Evolutionary conservation across 2,113 vertebrate species (phyloP).

Genomic region (Illadopsis cleaveri): DNA sequence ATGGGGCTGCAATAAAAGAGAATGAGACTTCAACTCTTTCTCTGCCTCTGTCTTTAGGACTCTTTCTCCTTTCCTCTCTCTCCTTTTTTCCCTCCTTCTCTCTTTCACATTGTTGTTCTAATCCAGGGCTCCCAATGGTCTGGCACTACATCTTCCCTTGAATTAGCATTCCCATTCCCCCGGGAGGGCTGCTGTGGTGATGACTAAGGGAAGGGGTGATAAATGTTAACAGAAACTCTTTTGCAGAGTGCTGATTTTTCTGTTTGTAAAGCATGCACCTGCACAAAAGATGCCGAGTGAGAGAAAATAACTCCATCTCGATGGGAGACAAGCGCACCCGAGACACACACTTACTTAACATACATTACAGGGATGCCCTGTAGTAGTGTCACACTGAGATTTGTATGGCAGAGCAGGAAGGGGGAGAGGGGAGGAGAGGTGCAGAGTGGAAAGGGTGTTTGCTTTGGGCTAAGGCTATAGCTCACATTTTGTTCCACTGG

Average conservation of each 20-base stretch:
- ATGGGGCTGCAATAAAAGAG: conserved; percentile 42
- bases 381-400: conserved; percentile 9
- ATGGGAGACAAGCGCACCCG: conserved; percentile 4
- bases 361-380: conserved; percentile 43
- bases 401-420: neutral
- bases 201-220: conserved; percentile 76
- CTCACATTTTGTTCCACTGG: neutral
- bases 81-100: neutral
- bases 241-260: conserved; percentile 75
- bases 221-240: conserved; percentile 77
- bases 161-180: conserved; percentile 65
- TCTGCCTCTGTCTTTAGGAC: neutral
- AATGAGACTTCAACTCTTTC: conserved; percentile 20
- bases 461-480: neutral
- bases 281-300: conserved; percentile 69
- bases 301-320: conserved; percentile 62
- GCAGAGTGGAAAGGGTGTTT: neutral
- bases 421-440: neutral
- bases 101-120: neutral
- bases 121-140: conserved; percentile 26
- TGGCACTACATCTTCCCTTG: conserved; percentile 64
- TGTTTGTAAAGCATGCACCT: conserved; percentile 71
- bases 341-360: conserved; percentile 39
- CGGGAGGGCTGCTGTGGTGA: conserved; percentile 45
- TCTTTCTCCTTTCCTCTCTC: neutral